Conservation (phyloP, 2,113 vertebrate genomes). For the Caranx ignobilis region DNA sequence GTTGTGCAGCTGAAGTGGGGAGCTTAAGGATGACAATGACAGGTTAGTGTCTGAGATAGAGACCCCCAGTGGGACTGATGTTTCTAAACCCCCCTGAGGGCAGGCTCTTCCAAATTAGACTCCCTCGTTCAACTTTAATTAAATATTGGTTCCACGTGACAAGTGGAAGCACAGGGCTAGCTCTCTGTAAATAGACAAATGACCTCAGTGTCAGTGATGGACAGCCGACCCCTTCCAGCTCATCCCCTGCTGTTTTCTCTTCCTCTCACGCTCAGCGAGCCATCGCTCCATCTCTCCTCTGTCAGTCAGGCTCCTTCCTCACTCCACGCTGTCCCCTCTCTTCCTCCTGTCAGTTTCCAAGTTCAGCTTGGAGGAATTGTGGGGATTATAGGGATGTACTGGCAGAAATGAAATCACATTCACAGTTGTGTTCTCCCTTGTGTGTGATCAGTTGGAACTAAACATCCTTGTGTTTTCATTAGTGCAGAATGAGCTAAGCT, state of each 20-base stretch:
- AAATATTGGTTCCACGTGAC: constrained; percentile 76
- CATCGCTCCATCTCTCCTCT: constrained; percentile 16
- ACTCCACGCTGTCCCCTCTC: neutral
- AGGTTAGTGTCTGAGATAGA: constrained; percentile 3
- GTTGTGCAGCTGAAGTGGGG: no score
- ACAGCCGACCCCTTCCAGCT: constrained; percentile 25
- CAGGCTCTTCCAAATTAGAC: constrained; percentile 67
- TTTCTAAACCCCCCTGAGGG: constrained; percentile 47
- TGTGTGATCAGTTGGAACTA: no score
- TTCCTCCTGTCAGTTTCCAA: neutral
- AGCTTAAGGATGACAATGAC: neutral
- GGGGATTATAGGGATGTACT: no score
- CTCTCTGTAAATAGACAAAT: constrained; percentile 57
- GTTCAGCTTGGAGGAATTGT: neutral
- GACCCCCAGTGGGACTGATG: constrained; percentile 2
- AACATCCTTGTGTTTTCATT: no score
- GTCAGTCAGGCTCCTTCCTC: constrained; percentile 5
- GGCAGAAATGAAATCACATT: no score
- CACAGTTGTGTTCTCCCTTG: no score
- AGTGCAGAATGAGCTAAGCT: no score
- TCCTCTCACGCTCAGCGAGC: constrained; percentile 6
- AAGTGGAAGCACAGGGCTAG: constrained; percentile 47
- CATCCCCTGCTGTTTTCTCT: constrained; percentile 26
- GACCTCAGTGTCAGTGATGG: constrained; percentile 49
- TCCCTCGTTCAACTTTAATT: constrained; percentile 71